These are phyloP conservation scores for Pararge aegeria DNA, from an alignment of 1,140 invertebrate genomes.

Conservation along the genomic window DNA sequence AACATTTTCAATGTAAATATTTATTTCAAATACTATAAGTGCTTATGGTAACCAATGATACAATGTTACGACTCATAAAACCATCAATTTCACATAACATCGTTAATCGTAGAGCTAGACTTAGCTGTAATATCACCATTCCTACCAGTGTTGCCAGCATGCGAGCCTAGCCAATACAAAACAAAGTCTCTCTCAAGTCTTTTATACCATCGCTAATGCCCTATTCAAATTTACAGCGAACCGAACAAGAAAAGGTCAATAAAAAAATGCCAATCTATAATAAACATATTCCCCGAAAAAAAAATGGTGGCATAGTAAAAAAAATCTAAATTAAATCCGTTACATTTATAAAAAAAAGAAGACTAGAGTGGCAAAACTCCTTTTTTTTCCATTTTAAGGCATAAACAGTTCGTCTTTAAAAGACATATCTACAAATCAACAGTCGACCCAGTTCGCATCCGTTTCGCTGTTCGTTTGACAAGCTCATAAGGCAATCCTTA, in stretches of 20 bases:
- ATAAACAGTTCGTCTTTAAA: no score
- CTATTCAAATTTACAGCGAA: constrained; percentile 2
- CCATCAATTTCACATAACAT: constrained; percentile 59
- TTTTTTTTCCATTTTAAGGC: no score
- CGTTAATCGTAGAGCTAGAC: constrained; percentile 48
- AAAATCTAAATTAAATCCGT: no score
- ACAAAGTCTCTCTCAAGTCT: constrained; percentile 19
- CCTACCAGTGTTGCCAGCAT: constrained; percentile 44
- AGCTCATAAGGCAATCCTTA: constrained; percentile 45
- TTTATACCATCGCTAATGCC: constrained; percentile 14
- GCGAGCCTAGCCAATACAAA: constrained; percentile 38
- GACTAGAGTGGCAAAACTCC: no score
- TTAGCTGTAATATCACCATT: constrained; percentile 64
- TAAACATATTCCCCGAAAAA: no score
- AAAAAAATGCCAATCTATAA: not conserved
- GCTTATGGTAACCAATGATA: constrained; percentile 79
- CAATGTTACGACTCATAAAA: constrained; percentile 59
- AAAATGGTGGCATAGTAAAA: no score
- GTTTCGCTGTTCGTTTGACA: constrained; percentile 13
- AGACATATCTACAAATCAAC: no score
- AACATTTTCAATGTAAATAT: constrained; percentile 72
- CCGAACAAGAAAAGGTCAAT: not conserved
- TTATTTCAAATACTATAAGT: constrained; percentile 78
- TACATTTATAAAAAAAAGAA: no score
- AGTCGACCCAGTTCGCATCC: no score